Conservation (phyloP, 2,113 vertebrate genomes). For the Lophochroa leadbeateri region DNA sequence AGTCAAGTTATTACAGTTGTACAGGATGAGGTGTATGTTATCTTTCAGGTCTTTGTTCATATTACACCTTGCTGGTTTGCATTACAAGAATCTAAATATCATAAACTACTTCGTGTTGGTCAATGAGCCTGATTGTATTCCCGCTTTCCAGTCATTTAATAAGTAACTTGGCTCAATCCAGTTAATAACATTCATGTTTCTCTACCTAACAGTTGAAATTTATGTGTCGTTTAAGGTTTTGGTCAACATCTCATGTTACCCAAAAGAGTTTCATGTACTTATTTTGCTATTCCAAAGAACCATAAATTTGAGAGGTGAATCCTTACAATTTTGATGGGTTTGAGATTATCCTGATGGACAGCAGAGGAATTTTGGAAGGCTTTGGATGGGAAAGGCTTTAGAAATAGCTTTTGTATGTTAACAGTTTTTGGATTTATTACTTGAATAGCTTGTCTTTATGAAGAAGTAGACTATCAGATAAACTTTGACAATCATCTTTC, state of each 20-base stretch:
- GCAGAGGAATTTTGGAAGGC: background rate
- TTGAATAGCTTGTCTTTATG: background rate
- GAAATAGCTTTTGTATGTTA: background rate
- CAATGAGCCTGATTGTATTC: background rate
- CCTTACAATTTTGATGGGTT: background rate
- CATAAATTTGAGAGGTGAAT: background rate
- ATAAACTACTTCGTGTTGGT: background rate
- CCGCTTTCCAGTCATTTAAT: background rate
- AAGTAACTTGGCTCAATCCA: background rate
- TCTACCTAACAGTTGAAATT: background rate
- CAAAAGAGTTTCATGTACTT: rapidly evolving
- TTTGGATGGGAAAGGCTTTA: background rate
- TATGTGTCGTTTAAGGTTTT: background rate
- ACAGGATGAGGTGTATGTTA: background rate
- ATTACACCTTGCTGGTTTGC: background rate
- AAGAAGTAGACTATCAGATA: background rate
- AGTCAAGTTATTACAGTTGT: background rate
- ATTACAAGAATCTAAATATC: background rate
- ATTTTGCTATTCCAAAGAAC: background rate
- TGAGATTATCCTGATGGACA: background rate
- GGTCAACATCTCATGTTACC: background rate
- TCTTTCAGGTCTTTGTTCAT: background rate
- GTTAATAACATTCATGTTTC: background rate
- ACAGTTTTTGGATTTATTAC: background rate
- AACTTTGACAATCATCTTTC: background rate